Percentiles rank a stretch among this genome's conserved stretches.
phyloP scores from a whole-genome alignment of 2,113 vertebrate genomes.

The Gopherus flavomarginatus region DNA sequence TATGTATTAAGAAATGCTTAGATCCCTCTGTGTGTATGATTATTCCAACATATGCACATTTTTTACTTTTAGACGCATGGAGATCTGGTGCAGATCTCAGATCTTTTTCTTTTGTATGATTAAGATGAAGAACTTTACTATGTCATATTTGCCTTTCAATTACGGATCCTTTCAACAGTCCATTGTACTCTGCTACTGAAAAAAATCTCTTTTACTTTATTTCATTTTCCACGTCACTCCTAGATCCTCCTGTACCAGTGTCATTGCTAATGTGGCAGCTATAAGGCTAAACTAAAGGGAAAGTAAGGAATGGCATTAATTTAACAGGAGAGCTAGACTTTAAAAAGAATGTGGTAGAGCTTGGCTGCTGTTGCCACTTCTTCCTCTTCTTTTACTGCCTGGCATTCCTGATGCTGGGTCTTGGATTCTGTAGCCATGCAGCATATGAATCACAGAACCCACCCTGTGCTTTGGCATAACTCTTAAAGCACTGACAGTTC shows the following conservation, averaged over 20 bases:
- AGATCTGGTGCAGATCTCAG: neutral
- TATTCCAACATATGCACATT: neutral
- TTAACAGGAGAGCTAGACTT: neutral
- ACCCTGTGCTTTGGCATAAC: constrained; percentile 66
- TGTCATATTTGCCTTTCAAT: neutral
- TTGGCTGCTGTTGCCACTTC: constrained; percentile 16
- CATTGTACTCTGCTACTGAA: neutral
- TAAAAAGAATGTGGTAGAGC: constrained; percentile 42
- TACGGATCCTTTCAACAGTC: neutral
- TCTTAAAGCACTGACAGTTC: constrained; percentile 61
- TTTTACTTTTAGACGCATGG: neutral
- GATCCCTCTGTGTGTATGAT: neutral
- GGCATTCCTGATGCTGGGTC: constrained; percentile 74
- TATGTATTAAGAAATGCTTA: neutral
- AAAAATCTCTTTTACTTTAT: neutral
- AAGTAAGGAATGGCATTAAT: constrained; percentile 15
- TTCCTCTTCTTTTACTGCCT: constrained; percentile 35
- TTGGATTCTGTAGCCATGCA: constrained; percentile 73
- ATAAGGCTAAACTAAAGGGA: constrained; percentile 37
- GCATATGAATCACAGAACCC: constrained; percentile 69
- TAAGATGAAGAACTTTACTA: neutral
- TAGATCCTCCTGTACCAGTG: constrained; percentile 35
- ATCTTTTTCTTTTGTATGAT: neutral
- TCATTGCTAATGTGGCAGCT: constrained; percentile 50
- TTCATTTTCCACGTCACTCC: neutral